These are phyloP conservation scores for Gerris lacustris DNA, from an alignment of 2,888 invertebrate genomes.

Conservation along the genomic window DNA sequence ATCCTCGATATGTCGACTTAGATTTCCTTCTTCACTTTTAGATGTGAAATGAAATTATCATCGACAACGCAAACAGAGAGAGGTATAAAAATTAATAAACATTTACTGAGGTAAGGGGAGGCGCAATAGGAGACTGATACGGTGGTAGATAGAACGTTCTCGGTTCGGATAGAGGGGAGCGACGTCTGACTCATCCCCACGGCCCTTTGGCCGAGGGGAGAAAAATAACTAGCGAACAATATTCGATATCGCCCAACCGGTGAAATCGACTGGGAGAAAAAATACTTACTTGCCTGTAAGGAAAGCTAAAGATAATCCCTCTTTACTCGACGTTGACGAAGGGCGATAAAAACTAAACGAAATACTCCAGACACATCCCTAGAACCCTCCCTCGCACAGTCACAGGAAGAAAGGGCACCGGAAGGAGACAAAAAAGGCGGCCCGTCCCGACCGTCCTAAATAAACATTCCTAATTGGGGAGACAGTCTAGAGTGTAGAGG, in stretches of 20 bases:
- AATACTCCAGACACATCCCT: background rate
- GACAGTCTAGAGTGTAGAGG: background rate
- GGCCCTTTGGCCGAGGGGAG: background rate
- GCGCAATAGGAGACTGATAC: background rate
- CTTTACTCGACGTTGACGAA: background rate
- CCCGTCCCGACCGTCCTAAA: background rate
- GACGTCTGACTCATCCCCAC: background rate
- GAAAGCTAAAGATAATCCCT: background rate
- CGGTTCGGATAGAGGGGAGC: background rate
- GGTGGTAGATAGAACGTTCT: background rate
- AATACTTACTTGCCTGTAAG: no score
- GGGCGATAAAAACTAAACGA: background rate
- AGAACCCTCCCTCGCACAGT: background rate
- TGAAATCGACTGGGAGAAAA: no score
- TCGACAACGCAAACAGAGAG: background rate
- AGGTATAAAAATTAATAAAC: slow-evolving; percentile 1
- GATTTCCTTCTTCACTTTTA: background rate
- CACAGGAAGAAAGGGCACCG: background rate
- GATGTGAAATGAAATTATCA: background rate
- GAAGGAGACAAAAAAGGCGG: background rate
- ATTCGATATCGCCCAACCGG: background rate
- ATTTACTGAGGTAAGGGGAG: background rate
- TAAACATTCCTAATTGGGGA: background rate
- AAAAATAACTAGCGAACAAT: background rate
- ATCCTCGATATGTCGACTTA: background rate